phyloP scores from a whole-genome alignment of 1,140 invertebrate species.

The Leguminivora glycinivorella region DNA sequence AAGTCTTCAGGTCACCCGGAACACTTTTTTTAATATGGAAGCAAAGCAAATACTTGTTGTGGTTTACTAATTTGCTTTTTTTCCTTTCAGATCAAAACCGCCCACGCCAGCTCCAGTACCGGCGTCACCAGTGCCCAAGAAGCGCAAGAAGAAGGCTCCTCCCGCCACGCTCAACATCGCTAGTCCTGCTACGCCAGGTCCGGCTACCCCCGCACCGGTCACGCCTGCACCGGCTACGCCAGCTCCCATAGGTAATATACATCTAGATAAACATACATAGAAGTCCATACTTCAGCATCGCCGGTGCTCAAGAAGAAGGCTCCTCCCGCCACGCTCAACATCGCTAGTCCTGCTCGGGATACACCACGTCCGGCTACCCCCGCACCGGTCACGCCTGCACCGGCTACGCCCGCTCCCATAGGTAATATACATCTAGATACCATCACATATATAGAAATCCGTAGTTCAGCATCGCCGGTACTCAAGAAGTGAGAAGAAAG shows the following conservation, averaged over 20 bases:
- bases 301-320: slow-evolving; percentile 59
- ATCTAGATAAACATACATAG: too few relatives aligned
- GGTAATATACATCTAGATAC: too few relatives aligned
- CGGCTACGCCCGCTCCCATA: slow-evolving; percentile 12
- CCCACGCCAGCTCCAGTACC: slow-evolving; percentile 37
- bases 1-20: too few relatives aligned
- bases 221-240: slow-evolving; percentile 33
- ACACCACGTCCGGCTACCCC: slow-evolving; percentile 32
- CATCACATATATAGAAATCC: too few relatives aligned
- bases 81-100: slow-evolving; percentile 34
- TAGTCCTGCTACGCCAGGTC: slow-evolving; percentile 31
- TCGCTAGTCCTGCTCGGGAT: slow-evolving; percentile 28
- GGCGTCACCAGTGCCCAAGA: slow-evolving; percentile 52
- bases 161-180: slow-evolving; percentile 20
- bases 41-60: too few relatives aligned
- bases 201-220: slow-evolving; percentile 35
- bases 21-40: too few relatives aligned
- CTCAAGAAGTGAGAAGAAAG: too few relatives aligned
- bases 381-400: slow-evolving; percentile 38
- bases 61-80: background rate
- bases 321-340: slow-evolving; percentile 20
- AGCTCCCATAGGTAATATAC: slow-evolving; percentile 13
- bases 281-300: too few relatives aligned
- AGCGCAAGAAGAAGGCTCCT: slow-evolving; percentile 56
- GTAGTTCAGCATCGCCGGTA: too few relatives aligned